These are phyloP conservation scores for Drosophila conformis DNA, from an alignment of 2,888 invertebrate species.

Conservation along the genomic window DNA sequence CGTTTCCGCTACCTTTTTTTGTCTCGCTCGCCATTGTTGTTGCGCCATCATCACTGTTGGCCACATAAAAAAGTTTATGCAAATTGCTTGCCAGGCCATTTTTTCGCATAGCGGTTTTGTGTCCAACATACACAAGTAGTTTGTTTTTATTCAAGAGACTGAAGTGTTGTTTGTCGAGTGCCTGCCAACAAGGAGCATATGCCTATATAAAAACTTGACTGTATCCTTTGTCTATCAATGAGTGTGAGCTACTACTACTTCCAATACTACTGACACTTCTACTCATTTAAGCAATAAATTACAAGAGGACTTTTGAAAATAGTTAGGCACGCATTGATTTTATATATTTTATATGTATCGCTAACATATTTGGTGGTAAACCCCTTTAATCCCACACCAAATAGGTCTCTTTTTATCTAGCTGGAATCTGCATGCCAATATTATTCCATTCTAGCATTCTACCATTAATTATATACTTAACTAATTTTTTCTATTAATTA, in stretches of 20 bases:
- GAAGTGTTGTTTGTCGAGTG: constrained; percentile 33
- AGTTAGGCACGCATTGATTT: neutral
- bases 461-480: too few species aligned
- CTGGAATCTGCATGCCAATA: neutral
- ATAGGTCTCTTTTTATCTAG: neutral
- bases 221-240: neutral
- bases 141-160: constrained; percentile 36
- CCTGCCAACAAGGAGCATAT: constrained; percentile 17
- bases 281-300: neutral
- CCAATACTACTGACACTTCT: neutral
- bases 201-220: neutral
- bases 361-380: neutral
- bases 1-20: constrained; percentile 61
- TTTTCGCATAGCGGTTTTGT: constrained; percentile 1
- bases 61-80: constrained; percentile 66
- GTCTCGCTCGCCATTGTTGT: constrained; percentile 24
- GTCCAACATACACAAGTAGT: constrained; percentile 37
- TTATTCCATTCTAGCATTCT: too few species aligned
- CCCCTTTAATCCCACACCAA: neutral
- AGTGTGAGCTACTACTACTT: neutral
- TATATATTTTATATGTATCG: neutral
- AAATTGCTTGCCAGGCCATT: constrained; percentile 47
- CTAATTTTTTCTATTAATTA: neutral
- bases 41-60: constrained; percentile 23
- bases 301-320: neutral